Evolutionary conservation across 2,888 invertebrate genomes (phyloP).

Genomic region (Atethmia centrago): DNA sequence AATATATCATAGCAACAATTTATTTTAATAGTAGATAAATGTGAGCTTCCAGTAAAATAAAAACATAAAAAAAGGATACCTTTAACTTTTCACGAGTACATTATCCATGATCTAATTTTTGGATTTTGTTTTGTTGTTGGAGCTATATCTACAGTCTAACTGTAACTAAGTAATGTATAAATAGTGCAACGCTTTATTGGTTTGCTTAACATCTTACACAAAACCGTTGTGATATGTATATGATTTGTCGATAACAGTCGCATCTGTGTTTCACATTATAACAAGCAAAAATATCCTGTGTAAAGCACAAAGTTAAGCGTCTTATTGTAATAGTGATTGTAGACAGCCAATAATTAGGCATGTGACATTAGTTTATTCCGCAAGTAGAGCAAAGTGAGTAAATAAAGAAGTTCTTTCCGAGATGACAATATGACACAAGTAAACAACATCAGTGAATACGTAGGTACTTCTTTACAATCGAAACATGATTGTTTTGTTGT

Average conservation of each 20-base stretch:
- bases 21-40: not conserved
- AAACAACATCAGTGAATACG: constrained; percentile 25
- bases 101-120: not conserved
- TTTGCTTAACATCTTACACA: no score
- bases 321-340: not conserved
- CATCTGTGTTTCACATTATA: not conserved
- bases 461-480: constrained; percentile 57
- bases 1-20: not conserved
- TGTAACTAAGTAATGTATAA: constrained; percentile 2
- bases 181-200: not conserved
- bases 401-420: not conserved
- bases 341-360: no score
- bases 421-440: constrained; percentile 14
- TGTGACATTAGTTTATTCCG: not conserved
- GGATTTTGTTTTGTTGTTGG: not conserved
- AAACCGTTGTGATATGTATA: not conserved
- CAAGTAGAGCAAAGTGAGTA: not conserved
- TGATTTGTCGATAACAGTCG: not conserved
- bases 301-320: not conserved
- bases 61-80: not conserved
- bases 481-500: constrained; percentile 73
- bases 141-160: not conserved
- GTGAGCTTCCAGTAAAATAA: not conserved
- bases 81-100: not conserved
- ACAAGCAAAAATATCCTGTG: not conserved